Conservation (phyloP, 2,888 invertebrate genomes). For the Tetragonisca angustula region DNA sequence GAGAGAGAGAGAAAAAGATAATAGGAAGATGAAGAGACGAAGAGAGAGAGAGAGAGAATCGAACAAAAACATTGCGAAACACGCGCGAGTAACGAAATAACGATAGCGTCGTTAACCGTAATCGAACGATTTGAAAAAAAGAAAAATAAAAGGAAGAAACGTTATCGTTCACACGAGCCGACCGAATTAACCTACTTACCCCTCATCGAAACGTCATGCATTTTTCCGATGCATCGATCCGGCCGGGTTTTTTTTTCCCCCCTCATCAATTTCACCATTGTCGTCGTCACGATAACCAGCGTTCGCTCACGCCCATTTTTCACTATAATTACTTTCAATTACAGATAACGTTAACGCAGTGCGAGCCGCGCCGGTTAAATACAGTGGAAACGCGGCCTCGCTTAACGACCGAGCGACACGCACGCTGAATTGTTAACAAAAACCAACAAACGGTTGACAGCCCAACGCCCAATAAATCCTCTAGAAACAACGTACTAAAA, state of each 20-base stretch:
- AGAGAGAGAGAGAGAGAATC: not conserved
- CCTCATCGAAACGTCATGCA: conserved; percentile 24
- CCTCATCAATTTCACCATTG: conserved; percentile 31
- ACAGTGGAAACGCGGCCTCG: conserved; percentile 16
- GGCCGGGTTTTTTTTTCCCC: not conserved
- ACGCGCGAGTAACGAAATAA: not conserved
- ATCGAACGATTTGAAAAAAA: not conserved
- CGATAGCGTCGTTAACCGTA: not conserved
- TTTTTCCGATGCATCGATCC: conserved; percentile 16
- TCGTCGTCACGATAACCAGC: conserved; percentile 24
- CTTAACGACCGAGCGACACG: conserved; percentile 53
- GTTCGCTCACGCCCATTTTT: conserved; percentile 44
- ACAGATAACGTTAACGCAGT: conserved; percentile 54
- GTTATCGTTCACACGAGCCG: conserved; percentile 5
- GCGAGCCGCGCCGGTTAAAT: conserved; percentile 39
- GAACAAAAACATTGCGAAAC: not conserved
- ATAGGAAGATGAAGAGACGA: not conserved
- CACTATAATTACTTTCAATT: conserved; percentile 59
- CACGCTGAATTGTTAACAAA: conserved; percentile 53
- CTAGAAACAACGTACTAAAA: conserved; percentile 11
- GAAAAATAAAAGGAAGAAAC: not conserved
- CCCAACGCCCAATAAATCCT: conserved; percentile 11
- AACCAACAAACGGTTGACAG: conserved; percentile 48
- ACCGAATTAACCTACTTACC: conserved; percentile 30
- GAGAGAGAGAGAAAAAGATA: not conserved